Base-by-base conservation (phyloP, 2,888 invertebrate species). In the Lutraria lutraria region DNA sequence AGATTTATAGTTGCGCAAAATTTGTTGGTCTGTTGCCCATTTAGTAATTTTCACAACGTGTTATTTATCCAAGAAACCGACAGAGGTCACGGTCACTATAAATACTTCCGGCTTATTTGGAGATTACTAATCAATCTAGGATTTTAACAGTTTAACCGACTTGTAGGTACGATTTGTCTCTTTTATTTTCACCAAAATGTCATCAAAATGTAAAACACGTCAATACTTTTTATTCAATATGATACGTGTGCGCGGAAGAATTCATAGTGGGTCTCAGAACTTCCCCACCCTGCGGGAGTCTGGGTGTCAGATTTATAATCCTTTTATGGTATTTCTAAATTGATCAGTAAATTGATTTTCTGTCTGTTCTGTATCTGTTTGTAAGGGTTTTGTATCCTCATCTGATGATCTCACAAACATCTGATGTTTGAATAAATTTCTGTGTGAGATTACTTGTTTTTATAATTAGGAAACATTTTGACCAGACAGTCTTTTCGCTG, bases 81-180 rank as follows among this genome's bases (percentile, higher is more conserved):
- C 16, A 76, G 16, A 76, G 76, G 76, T 76, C 76, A 76, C 29
- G 29, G 76, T 76, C 76, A 76, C 19, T 34, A n/a, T n/a, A 76
- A 76, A 31, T 76, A 76, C 76, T 76, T 76, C 76, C 76, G 76
- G 76, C 10, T 76, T 34, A 76, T 10, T 15, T 16, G 31, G 76
- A n/a, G n/a, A 76, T 76, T 34, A 21, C 29, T 76, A 76, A 76
- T 34, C 63, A 25, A 31, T 34, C 34, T 76, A 34, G 76, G 76
- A 76, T 76, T 76, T 76, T 76, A 31, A 34, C 34, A 31, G 31
- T 76, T 76, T 15, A 34, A 76, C 31, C 16, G 16, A 76, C 31
- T 76, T 34, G 31, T 16, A 34, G 76, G 76, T 76, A 31, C 16
- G 31, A n/a, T 25, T 25, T 25, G 63, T 8, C 10, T 68, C 25